phyloP scores from a whole-genome alignment of 2,113 vertebrate species.

The Gila orcuttii region DNA sequence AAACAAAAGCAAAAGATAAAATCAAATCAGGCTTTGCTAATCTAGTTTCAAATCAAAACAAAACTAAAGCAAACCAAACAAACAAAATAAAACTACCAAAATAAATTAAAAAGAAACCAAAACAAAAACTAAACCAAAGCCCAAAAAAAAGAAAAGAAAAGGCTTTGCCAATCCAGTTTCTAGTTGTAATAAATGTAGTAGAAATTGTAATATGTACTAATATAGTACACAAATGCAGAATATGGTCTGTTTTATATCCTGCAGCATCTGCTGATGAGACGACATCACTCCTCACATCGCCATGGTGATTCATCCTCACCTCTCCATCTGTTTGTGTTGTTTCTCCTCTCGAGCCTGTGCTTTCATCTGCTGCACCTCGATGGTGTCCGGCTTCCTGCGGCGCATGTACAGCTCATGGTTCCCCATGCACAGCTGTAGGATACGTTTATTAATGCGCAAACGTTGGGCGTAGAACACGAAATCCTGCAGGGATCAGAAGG shows the following conservation, averaged over 20 bases:
- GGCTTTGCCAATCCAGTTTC: background rate
- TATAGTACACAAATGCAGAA: background rate
- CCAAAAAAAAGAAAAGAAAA: background rate
- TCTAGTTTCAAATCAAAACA: background rate
- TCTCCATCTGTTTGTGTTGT: conserved; percentile 87
- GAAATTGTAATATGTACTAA: background rate
- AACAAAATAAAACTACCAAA: too few species aligned
- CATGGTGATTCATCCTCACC: conserved; percentile 67
- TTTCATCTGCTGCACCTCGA: conserved; percentile 99
- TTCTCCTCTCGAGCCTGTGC: conserved; percentile 94
- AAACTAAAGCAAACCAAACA: too few species aligned
- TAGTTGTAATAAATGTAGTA: background rate
- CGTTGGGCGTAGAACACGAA: conserved; percentile 94
- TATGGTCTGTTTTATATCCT: background rate
- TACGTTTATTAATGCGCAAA: conserved; percentile 94
- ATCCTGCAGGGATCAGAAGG: conserved; percentile 75
- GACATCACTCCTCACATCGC: conserved; percentile 4
- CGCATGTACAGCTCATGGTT: conserved; percentile 98
- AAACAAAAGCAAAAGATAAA: background rate
- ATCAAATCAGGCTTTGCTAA: background rate
- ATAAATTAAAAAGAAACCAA: background rate
- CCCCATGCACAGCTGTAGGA: conserved; percentile 97
- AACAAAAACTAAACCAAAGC: background rate
- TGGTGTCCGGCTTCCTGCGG: conserved; percentile 93
- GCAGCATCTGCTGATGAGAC: background rate